Conservation (phyloP, 2,113 vertebrate species). For the Onychostoma macrolepis region DNA sequence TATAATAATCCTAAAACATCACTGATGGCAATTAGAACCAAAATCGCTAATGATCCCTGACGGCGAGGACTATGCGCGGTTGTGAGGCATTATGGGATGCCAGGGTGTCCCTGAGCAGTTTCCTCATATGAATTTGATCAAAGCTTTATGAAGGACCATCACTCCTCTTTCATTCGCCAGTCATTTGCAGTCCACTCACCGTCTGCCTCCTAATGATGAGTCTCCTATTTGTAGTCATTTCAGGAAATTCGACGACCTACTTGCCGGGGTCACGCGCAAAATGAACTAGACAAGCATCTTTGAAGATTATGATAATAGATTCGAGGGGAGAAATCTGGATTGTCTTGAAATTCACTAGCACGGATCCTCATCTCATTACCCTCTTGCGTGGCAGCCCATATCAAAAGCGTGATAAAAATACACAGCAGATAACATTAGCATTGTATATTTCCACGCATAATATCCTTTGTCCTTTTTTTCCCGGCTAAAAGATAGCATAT, state of each 20-base stretch:
- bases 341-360: constrained; percentile 75
- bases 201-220: constrained; percentile 72
- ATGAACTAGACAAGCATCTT: constrained; percentile 82
- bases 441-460: constrained; percentile 57
- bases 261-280: constrained; percentile 77
- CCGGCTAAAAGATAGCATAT: constrained; percentile 37
- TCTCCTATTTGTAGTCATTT: constrained; percentile 79
- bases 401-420: constrained; percentile 73
- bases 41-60: neutral
- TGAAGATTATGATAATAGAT: constrained; percentile 82
- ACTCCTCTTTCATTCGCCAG: constrained; percentile 67
- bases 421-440: constrained; percentile 61
- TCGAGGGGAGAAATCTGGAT: constrained; percentile 70
- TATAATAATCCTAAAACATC: neutral
- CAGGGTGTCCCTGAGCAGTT: neutral
- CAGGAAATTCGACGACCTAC: constrained; percentile 75
- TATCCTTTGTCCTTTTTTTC: constrained; percentile 56
- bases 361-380: constrained; percentile 74
- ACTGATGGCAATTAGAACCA: neutral
- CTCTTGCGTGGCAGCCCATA: constrained; percentile 69
- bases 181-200: constrained; percentile 65
- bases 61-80: constrained; percentile 46
- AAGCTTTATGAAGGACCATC: constrained; percentile 74
- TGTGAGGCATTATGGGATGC: neutral
- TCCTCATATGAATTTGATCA: constrained; percentile 58